phyloP scores from a whole-genome alignment of 2,113 vertebrate genomes.

The Boleophthalmus pectinirostris region DNA sequence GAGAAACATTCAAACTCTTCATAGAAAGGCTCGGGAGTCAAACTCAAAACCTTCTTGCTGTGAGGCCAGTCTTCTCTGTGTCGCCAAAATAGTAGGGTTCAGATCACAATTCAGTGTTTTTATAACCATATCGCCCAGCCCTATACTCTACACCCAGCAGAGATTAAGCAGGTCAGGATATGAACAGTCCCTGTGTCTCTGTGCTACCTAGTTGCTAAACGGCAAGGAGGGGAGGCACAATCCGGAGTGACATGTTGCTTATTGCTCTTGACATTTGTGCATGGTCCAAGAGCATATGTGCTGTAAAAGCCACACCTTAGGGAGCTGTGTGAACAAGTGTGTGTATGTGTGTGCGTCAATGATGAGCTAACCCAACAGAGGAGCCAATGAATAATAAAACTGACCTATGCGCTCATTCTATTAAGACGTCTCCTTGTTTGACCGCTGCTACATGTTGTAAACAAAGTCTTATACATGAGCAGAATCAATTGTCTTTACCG shows the following conservation, averaged over 20 bases:
- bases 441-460: constrained; percentile 25
- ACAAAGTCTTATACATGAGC: constrained; percentile 34
- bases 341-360: constrained; percentile 26
- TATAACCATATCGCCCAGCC: too few species aligned
- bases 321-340: constrained; percentile 32
- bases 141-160: background rate
- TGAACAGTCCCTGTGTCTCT: constrained; percentile 1
- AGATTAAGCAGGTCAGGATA: background rate
- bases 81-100: too few species aligned
- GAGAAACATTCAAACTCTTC: too few species aligned
- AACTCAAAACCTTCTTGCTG: too few species aligned
- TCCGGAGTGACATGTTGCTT: constrained; percentile 69
- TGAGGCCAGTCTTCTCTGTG: too few species aligned
- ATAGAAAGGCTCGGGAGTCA: too few species aligned
- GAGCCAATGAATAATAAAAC: constrained; percentile 70
- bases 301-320: constrained; percentile 66
- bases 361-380: constrained; percentile 68
- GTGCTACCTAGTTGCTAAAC: constrained; percentile 58
- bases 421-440: constrained; percentile 54
- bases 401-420: constrained; percentile 69
- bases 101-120: too few species aligned
- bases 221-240: constrained; percentile 44
- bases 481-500: constrained; percentile 56
- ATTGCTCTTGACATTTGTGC: constrained; percentile 78
- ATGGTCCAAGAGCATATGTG: constrained; percentile 54